Percentiles rank a stretch among this genome's conserved stretches.
These are phyloP conservation scores for Callorhinus ursinus DNA, from an alignment of 2,113 vertebrate genomes.

Conservation along the genomic window DNA sequence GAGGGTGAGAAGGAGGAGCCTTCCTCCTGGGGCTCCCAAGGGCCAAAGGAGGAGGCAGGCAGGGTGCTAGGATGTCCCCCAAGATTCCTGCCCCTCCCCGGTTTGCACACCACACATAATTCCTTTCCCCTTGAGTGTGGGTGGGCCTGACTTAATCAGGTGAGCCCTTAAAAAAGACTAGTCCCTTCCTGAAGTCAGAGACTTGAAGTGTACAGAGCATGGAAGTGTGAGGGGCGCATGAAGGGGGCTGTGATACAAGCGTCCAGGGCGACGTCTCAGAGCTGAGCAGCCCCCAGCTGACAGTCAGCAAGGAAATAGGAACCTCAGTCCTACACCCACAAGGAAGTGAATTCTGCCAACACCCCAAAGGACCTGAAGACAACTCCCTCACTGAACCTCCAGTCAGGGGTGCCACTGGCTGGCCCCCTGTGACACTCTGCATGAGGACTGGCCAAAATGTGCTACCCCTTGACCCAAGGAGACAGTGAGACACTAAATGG, in stretches of 20 bases:
- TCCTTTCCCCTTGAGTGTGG: not conserved
- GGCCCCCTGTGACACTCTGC: not conserved
- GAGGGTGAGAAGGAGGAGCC: not conserved
- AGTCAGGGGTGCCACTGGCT: accelerated
- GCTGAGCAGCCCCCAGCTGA: accelerated
- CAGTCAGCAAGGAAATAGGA: not conserved
- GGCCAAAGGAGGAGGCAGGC: not conserved
- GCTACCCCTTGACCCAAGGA: accelerated
- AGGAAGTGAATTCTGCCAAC: not conserved
- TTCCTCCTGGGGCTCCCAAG: not conserved
- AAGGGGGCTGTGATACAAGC: not conserved
- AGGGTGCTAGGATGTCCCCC: not conserved
- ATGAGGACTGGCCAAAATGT: accelerated
- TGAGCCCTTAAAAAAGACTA: too few species aligned
- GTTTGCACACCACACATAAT: not conserved
- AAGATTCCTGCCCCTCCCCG: not conserved
- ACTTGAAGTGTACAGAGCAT: not conserved
- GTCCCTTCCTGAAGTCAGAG: not conserved
- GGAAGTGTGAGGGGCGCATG: not conserved
- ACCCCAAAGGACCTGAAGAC: not conserved
- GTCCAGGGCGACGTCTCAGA: not conserved
- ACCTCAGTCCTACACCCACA: too few species aligned
- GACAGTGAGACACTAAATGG: accelerated
- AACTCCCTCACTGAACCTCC: accelerated
- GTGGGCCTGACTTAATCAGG: not conserved